Percentiles rank a stretch among this genome's conserved stretches.
Conservation (phyloP, 2,888 invertebrate species). For the Caenorhabditis sp. region DNA sequence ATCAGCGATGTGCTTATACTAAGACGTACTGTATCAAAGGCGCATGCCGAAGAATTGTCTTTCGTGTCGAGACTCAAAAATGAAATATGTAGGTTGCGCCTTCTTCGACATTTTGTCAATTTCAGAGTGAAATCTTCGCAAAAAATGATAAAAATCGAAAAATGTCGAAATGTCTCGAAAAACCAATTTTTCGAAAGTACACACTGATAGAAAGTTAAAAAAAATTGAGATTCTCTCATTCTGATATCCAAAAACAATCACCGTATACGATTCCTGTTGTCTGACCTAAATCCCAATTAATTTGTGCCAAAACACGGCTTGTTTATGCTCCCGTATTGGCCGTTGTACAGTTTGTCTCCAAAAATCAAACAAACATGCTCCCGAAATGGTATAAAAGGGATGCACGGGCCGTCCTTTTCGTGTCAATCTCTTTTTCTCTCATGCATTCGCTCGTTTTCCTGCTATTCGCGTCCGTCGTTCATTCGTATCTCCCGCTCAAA, state of each 20-base stretch:
- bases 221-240: too few species aligned
- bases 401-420: neutral
- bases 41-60: too few species aligned
- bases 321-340: constrained; percentile 21
- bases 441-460: constrained; percentile 9
- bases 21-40: too few species aligned
- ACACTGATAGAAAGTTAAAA: too few species aligned
- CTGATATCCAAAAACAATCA: neutral
- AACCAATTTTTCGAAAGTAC: neutral
- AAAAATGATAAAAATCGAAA: neutral
- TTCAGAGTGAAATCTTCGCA: too few species aligned
- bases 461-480: constrained; percentile 2
- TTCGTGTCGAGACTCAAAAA: too few species aligned
- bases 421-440: constrained; percentile 1
- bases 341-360: constrained; percentile 30
- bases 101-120: too few species aligned
- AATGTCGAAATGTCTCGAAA: too few species aligned
- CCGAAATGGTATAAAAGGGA: constrained; percentile 8
- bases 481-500: neutral
- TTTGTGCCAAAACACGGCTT: constrained; percentile 20
- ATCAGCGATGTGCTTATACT: too few species aligned
- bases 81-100: too few species aligned
- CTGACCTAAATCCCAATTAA: neutral
- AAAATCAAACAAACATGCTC: constrained; percentile 37
- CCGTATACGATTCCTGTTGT: neutral